A percentile compares a stretch with the other conserved stretches of the same genome.
Conservation (phyloP, 1,140 invertebrate genomes). For the Halictus rubicundus region DNA sequence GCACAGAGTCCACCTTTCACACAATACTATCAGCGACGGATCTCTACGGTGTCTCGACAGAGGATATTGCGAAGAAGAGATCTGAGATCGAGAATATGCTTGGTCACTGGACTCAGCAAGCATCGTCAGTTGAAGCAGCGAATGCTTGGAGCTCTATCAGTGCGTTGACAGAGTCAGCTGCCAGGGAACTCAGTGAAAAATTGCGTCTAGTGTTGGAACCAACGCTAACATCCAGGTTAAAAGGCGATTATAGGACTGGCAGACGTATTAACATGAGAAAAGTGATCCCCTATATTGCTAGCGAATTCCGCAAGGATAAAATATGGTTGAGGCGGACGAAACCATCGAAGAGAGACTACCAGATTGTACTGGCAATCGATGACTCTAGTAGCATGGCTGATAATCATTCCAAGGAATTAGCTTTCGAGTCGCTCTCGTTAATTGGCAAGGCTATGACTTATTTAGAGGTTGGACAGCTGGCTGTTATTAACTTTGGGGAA, state of each 20-base stretch:
- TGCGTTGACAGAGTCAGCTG: slow-evolving; percentile 84
- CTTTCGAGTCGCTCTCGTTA: slow-evolving; percentile 96
- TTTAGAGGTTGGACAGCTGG: slow-evolving; percentile 95
- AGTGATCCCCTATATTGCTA: slow-evolving; percentile 98
- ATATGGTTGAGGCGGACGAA: slow-evolving; percentile 98
- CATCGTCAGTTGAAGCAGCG: slow-evolving; percentile 79
- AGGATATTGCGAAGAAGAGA: slow-evolving; percentile 66
- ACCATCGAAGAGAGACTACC: slow-evolving; percentile 97
- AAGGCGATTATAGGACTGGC: slow-evolving; percentile 97
- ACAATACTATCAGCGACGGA: slow-evolving; percentile 74
- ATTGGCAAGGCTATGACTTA: slow-evolving; percentile 95
- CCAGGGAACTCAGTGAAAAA: slow-evolving; percentile 96
- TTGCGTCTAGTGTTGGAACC: slow-evolving; percentile 96
- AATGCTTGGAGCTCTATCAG: slow-evolving; percentile 82
- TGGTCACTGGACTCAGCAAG: slow-evolving; percentile 79
- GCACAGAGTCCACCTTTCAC: slow-evolving; percentile 86
- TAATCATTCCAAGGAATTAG: slow-evolving; percentile 93
- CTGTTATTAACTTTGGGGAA: slow-evolving; percentile 96
- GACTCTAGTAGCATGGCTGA: slow-evolving; percentile 97
- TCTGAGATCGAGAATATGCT: slow-evolving; percentile 82
- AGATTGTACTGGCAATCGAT: slow-evolving; percentile 97
- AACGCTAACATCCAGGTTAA: slow-evolving; percentile 93
- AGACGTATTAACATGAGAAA: slow-evolving; percentile 99
- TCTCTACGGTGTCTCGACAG: slow-evolving; percentile 46
- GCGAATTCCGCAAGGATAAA: slow-evolving; percentile 99